Evolutionary conservation across 2,888 invertebrate species (phyloP).

Genomic region (Pachycephus smyrnensis): DNA sequence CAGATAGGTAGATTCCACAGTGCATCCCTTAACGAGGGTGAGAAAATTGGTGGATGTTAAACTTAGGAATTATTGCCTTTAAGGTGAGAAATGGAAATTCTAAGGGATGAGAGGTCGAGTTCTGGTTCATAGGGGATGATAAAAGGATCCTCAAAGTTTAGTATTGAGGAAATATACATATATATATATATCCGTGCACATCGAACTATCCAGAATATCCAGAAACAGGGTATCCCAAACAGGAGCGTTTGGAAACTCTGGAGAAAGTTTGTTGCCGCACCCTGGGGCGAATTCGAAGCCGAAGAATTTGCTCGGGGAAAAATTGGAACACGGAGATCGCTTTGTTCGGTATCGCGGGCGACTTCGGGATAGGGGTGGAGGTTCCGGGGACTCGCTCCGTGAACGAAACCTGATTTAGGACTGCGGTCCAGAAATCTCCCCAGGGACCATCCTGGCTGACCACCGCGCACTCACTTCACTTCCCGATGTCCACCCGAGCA

Average conservation of each 20-base stretch:
- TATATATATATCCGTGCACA: background rate
- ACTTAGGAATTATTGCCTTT: background rate
- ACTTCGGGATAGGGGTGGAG: slow-evolving; percentile 44
- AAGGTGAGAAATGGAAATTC: background rate
- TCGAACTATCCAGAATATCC: background rate
- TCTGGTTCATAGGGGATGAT: background rate
- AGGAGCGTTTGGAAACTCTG: background rate
- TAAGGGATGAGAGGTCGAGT: background rate
- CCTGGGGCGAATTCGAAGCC: slow-evolving; percentile 10
- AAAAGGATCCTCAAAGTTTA: background rate
- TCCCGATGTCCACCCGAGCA: slow-evolving; percentile 56
- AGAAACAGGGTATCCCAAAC: background rate
- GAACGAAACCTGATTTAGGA: slow-evolving; percentile 66
- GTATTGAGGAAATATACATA: background rate
- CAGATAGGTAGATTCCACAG: background rate
- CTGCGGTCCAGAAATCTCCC: slow-evolving; percentile 63
- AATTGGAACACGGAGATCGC: slow-evolving; percentile 7
- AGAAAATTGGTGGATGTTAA: background rate
- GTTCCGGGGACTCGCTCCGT: slow-evolving; percentile 51
- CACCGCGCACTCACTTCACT: slow-evolving; percentile 59
- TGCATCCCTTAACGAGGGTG: background rate
- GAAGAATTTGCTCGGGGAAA: slow-evolving; percentile 2
- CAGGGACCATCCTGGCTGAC: slow-evolving; percentile 59
- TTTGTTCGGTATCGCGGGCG: slow-evolving; percentile 41
- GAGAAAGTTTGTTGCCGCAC: background rate